Conservation (phyloP, 2,797 vertebrate genomes). For the Galago senegalensis region DNA sequence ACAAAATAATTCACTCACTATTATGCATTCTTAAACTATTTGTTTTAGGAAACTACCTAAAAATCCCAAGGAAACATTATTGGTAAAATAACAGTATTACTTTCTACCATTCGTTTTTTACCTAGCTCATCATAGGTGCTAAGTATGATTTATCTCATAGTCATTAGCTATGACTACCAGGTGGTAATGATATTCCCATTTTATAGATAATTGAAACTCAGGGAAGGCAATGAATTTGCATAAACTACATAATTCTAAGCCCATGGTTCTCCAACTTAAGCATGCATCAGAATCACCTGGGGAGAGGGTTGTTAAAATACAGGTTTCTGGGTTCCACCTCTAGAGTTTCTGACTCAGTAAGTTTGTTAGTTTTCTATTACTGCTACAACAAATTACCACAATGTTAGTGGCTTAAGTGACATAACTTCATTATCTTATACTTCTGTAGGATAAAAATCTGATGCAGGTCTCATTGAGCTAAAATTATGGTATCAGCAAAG, state of each 20-base stretch:
- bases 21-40: not conserved
- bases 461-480: not conserved
- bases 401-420: not conserved
- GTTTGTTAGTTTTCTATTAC: not conserved
- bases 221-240: not conserved
- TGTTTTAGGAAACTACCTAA: not conserved
- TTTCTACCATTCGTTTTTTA: not conserved
- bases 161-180: not conserved
- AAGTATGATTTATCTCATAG: not conserved
- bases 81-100: not conserved
- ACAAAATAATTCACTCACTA: conserved; percentile 9
- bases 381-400: not conserved
- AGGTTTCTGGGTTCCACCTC: not conserved
- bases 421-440: not conserved
- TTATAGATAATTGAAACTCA: not conserved
- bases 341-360: not conserved
- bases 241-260: not conserved
- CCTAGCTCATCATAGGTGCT: not conserved
- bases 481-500: not conserved
- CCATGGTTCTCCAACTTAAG: not conserved
- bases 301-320: not conserved
- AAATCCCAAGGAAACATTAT: not conserved
- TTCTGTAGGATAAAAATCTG: not conserved
- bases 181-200: not conserved
- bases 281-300: not conserved